A percentile compares a stretch with the other conserved stretches of the same genome.
phyloP scores from a whole-genome alignment of 2,888 invertebrate genomes.

The Caenorhabditis sp. region DNA sequence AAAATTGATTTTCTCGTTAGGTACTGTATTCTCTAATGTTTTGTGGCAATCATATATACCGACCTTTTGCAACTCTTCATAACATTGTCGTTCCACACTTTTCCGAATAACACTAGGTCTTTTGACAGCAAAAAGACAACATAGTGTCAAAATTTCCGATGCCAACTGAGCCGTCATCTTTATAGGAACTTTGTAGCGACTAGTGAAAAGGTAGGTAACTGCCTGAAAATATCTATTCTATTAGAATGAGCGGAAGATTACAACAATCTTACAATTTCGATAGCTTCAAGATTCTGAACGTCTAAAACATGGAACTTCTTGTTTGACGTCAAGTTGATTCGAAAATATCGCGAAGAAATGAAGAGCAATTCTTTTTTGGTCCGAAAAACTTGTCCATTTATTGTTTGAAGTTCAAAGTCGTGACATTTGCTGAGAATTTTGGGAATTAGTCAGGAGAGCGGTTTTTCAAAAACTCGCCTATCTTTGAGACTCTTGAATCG shows the following conservation, averaged over 20 bases:
- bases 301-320: background rate
- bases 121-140: background rate
- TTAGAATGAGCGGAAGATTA: background rate
- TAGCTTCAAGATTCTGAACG: background rate
- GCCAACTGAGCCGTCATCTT: background rate
- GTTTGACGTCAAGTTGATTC: background rate
- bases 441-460: no score
- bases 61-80: background rate
- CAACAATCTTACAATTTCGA: background rate
- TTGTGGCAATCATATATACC: background rate
- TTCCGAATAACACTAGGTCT: background rate
- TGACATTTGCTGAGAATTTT: background rate
- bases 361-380: background rate
- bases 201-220: background rate
- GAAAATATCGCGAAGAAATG: background rate
- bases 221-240: background rate
- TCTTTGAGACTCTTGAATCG: background rate
- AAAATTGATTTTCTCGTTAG: no score
- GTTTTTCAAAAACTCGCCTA: background rate
- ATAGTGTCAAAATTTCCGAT: background rate
- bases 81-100: conserved; percentile 1
- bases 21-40: no score
- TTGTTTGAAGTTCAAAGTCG: background rate
- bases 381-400: background rate
- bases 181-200: background rate